Conservation (phyloP, 2,888 invertebrate genomes). For the Hoplodrina ambigua region DNA sequence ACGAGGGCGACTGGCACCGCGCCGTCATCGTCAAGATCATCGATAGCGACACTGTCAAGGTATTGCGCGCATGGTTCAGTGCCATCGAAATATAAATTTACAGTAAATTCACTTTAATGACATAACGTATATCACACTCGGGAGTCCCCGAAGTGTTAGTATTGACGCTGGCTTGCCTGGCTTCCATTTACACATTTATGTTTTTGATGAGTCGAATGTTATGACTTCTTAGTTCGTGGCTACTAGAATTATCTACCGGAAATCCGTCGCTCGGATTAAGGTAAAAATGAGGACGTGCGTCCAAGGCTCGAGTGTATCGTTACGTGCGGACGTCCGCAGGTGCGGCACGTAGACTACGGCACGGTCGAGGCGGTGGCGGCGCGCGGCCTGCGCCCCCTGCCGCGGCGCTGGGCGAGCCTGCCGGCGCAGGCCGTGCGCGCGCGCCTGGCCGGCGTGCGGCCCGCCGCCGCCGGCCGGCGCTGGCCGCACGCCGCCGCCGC, state of each 20-base stretch:
- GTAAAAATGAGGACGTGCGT: too few species aligned
- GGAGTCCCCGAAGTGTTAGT: too few species aligned
- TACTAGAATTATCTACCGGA: too few species aligned
- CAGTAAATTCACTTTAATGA: too few species aligned
- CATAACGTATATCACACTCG: too few species aligned
- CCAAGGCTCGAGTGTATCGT: too few species aligned
- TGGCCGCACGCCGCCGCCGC: slow-evolving; percentile 85
- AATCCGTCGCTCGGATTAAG: too few species aligned
- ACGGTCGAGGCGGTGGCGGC: slow-evolving; percentile 81
- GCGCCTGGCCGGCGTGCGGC: slow-evolving; percentile 85
- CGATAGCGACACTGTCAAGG: slow-evolving; percentile 85
- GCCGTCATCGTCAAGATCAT: slow-evolving; percentile 84
- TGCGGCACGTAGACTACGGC: slow-evolving; percentile 91
- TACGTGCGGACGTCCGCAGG: slow-evolving; percentile 68
- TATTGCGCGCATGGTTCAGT: slow-evolving; percentile 5
- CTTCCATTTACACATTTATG: too few species aligned
- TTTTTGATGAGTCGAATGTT: too few species aligned
- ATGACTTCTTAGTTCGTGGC: too few species aligned
- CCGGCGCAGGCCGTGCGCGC: slow-evolving; percentile 89
- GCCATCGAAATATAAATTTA: too few species aligned
- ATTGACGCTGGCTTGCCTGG: too few species aligned
- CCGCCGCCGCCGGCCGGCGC: slow-evolving; percentile 78
- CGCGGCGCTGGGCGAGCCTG: slow-evolving; percentile 81
- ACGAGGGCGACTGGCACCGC: slow-evolving; percentile 88
- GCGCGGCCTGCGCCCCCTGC: slow-evolving; percentile 77